Evolutionary conservation across 1,140 invertebrate genomes (phyloP), one percentile per base, ranked within the genome.

Genomic region (Anoplolepis gracilipes): DNA sequence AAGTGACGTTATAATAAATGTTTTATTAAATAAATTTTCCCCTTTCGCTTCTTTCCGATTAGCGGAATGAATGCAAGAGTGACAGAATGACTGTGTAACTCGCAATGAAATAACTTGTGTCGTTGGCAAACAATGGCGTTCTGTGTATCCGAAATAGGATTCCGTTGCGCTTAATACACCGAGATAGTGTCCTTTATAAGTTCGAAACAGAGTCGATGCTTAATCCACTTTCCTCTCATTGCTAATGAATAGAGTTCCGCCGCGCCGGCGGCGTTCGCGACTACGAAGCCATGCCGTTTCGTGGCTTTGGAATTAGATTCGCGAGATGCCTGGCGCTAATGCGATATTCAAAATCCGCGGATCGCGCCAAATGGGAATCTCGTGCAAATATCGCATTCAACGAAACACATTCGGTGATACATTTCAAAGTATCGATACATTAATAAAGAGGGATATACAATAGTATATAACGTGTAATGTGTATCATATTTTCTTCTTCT

Each of bases 261-360:
- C 33, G 16, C 30, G 39, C 57, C 33, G 16, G 46, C 49, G 69
- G 67, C 85, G 55, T 49, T 77, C 69, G 67, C 59, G 46, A 85
- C 61, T 64, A 59, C 76, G 46, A 36, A 53, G 28, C 55, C 39
- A 42, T 75, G 70, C 53, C 25, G 57, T 49, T 87, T 81, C 57
- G 73, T 78, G 75, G 86, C 61, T 86, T 64, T 67, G 36, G 25
- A 73, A 87, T 85, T 62, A 69, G 61, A 86, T 79, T 70, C 85
- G 61, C 22, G 19, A 72, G 55, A 62, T 33, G 76, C 75, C 49
- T 67, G 75, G 67, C 67, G 61, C 62, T 87, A 87, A 87, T 82
- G 59, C 59, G 85, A 72, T 87, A 82, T 87, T 81, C 85, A 57
- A 72, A 81, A 81, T 81, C 46, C 67, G 39, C 49, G 53, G 25